Conservation (phyloP, 2,888 invertebrate species). For the Gasteruption jaculator region DNA sequence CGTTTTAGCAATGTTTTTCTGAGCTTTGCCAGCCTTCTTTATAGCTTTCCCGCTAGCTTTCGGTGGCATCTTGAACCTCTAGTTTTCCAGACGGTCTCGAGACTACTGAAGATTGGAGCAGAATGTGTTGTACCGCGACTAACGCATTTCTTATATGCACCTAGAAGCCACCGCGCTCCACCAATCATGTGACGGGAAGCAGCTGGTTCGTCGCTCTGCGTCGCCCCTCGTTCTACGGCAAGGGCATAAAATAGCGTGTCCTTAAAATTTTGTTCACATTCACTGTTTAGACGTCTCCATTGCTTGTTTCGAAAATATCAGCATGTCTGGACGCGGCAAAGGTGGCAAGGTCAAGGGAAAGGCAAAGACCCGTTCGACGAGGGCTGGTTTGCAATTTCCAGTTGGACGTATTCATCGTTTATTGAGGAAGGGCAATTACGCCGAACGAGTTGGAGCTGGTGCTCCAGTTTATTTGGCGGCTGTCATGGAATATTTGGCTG, state of each 20-base stretch:
- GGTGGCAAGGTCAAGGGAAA: conserved; percentile 39
- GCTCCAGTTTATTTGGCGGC: conserved; percentile 58
- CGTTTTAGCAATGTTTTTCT: conserved; percentile 57
- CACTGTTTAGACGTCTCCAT: too few relatives aligned
- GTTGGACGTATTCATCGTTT: conserved; percentile 61
- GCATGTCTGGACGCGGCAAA: conserved; percentile 40
- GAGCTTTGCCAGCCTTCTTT: conserved; percentile 57
- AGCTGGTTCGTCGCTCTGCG: too few relatives aligned
- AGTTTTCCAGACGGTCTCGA: too few relatives aligned
- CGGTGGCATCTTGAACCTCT: conserved; percentile 35
- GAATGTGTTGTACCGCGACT: too few relatives aligned
- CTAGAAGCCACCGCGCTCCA: too few relatives aligned
- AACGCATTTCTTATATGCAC: too few relatives aligned
- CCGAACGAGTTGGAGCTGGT: conserved; percentile 58
- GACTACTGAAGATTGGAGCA: too few relatives aligned
- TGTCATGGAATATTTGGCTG: conserved; percentile 66
- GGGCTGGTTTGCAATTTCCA: conserved; percentile 60
- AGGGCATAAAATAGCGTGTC: too few relatives aligned
- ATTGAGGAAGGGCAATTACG: conserved; percentile 61
- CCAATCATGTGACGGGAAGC: too few relatives aligned
- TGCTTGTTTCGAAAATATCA: conserved; percentile 3
- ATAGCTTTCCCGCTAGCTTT: conserved; percentile 48
- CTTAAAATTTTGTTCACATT: too few relatives aligned
- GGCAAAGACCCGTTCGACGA: conserved; percentile 52
- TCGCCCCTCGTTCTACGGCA: too few relatives aligned